Percentiles rank a stretch among this genome's conserved stretches.
Conservation (phyloP, 2,797 vertebrate species). For the Tapera naevia region DNA sequence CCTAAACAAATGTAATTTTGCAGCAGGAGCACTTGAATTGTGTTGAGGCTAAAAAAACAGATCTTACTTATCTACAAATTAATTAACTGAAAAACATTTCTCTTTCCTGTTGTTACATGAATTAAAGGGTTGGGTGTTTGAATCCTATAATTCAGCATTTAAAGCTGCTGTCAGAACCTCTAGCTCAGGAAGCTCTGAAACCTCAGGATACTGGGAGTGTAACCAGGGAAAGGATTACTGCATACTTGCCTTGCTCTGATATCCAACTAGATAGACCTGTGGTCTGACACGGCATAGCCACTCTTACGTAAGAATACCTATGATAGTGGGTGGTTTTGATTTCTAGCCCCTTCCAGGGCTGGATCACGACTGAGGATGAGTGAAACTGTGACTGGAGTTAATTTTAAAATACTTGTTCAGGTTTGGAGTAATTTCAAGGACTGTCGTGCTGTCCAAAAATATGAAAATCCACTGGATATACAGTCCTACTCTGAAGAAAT, state of each 20-base stretch:
- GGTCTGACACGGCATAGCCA: neutral
- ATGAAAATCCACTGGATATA: neutral
- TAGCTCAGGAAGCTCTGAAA: neutral
- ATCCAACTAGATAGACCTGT: neutral
- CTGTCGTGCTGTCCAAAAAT: neutral
- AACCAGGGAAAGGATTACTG: neutral
- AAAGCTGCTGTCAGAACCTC: conserved; percentile 4
- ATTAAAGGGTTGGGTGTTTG: neutral
- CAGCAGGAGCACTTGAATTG: conserved; percentile 20
- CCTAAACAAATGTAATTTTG: conserved; percentile 50
- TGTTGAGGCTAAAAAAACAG: neutral
- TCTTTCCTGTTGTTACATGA: neutral
- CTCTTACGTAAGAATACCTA: neutral
- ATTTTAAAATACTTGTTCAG: conserved; percentile 6
- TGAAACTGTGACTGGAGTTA: neutral
- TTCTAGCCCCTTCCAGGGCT: neutral
- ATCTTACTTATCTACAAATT: conserved; percentile 45
- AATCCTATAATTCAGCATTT: neutral
- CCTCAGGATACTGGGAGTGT: neutral
- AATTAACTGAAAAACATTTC: conserved; percentile 44
- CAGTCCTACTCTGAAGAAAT: neutral
- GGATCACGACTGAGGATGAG: neutral
- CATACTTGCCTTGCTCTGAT: neutral
- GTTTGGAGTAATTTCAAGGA: neutral
- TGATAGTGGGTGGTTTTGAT: neutral